Evolutionary conservation across 2,888 invertebrate genomes (phyloP), one percentile per base, ranked within the genome.

Genomic region (Tortricodes alternella): DNA sequence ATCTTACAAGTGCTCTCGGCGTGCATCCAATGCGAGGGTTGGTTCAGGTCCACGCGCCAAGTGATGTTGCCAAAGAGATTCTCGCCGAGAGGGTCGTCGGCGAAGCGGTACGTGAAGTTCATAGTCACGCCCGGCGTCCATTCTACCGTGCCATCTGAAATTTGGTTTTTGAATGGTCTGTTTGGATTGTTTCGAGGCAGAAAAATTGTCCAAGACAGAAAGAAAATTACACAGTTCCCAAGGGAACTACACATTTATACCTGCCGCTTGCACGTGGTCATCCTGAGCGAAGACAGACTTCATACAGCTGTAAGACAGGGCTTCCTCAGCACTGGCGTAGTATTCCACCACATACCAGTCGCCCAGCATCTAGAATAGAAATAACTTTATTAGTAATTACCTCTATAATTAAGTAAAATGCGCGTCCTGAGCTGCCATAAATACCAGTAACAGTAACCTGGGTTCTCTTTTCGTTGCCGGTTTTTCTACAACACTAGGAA

Each of bases 61-160:
- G 97, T 97, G 64, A 97, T 96, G 76, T 97, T 97, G 0, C 97
- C 97, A 37, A 94, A 91, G 5, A 97, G 92, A 59, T 93, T 93
- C 78, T 97, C 96, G 19, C 95, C 94, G 4, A 94, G 83, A 0
- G 97, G 96, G 83, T 97, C 97, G 73, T 97, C 96, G 0, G 94
- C 94, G 70, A 95, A 97, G 53, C 95, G 95, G 78, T 96, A 97
- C 1, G 96, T 96, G 82, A 97, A 96, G 83, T 96, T 96, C 96
- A 97, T 96, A 0, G 95, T 96, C 41, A 96, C 94, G 70, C 95
- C 93, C 7, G 93, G 91, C 1, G 91, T 83, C 73, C 85, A 85
- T 62, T 83, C 88, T 27, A 87, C 72, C 2, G 83, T 73, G 4
- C 90, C 88, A 63, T 85, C 89, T 89, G 70, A 3, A 66, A 71